These are phyloP conservation scores for Ormyrus labotus DNA, from an alignment of 2,888 invertebrate genomes.

Conservation along the genomic window DNA sequence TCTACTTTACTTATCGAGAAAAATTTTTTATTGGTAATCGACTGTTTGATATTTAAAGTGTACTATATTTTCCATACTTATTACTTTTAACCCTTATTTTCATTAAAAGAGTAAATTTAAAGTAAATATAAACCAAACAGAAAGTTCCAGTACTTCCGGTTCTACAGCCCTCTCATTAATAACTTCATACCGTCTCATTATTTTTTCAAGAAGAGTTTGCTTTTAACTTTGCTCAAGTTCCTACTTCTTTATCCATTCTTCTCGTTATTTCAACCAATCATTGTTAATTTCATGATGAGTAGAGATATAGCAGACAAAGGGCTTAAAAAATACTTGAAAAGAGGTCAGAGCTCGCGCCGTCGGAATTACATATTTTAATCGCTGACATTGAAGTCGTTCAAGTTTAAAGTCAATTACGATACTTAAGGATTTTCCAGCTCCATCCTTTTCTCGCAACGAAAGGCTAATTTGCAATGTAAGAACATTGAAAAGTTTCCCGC, in stretches of 20 bases:
- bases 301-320: neutral
- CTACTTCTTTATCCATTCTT: neutral
- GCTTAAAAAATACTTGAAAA: neutral
- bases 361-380: conserved; percentile 43
- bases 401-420: conserved; percentile 49
- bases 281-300: conserved; percentile 1
- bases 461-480: conserved; percentile 43
- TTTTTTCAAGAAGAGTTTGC: conserved; percentile 11
- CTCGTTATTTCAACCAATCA: conserved; percentile 24
- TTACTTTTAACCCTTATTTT: no score
- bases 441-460: neutral
- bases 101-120: no score
- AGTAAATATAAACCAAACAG: no score
- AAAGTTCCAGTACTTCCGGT: no score
- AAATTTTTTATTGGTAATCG: no score
- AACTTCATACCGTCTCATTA: conserved; percentile 12
- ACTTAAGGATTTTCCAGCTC: conserved; percentile 22
- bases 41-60: no score
- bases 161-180: neutral
- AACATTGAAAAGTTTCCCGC: conserved; percentile 39
- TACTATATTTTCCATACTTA: no score
- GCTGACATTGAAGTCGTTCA: conserved; percentile 26
- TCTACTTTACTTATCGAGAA: no score
- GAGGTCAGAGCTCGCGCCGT: neutral
- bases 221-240: neutral